phyloP scores from a whole-genome alignment of 2,113 vertebrate genomes.

The Uria lomvia region DNA sequence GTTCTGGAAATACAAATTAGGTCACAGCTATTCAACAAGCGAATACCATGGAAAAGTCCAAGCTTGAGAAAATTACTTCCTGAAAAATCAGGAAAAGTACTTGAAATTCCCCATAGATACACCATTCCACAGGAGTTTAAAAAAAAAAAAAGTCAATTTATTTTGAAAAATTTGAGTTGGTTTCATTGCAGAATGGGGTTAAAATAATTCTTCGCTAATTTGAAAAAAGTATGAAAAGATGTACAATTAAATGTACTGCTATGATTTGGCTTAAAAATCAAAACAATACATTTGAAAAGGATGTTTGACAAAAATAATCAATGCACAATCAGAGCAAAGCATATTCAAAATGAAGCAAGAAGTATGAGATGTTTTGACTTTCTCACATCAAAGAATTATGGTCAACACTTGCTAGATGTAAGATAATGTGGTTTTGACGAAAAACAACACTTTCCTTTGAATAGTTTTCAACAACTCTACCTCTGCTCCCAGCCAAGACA shows the following conservation, averaged over 20 bases:
- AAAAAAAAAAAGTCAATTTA: rapidly evolving
- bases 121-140: rapidly evolving
- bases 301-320: not conserved
- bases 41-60: not conserved
- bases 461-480: not conserved
- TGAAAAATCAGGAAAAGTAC: not conserved
- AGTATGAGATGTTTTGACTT: not conserved
- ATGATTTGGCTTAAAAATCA: not conserved
- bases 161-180: not conserved
- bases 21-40: not conserved
- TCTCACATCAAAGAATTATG: not conserved
- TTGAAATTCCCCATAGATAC: not conserved
- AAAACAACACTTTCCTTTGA: not conserved
- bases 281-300: not conserved
- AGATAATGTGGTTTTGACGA: not conserved
- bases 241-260: not conserved
- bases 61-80: not conserved
- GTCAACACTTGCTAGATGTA: not conserved
- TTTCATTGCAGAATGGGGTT: not conserved
- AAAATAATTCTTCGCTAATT: not conserved
- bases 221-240: not conserved
- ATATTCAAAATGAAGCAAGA: not conserved
- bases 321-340: not conserved
- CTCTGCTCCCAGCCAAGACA: not conserved
- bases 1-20: not conserved